A percentile compares a stretch with the other conserved stretches of the same genome.
Evolutionary conservation across 2,888 invertebrate species (phyloP).

Genomic region (Scrobipalpa costella): DNA sequence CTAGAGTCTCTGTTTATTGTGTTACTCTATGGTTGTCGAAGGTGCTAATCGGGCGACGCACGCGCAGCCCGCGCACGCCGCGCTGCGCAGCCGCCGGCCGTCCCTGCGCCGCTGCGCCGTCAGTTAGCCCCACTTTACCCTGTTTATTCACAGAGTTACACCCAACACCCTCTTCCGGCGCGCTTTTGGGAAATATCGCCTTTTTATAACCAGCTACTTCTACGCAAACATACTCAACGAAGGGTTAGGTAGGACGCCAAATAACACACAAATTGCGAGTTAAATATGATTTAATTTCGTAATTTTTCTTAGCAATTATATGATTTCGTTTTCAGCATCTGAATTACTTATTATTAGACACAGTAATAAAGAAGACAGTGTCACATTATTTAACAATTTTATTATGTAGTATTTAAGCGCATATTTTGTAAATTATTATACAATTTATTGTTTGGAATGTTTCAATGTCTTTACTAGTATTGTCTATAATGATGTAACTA

Average conservation of each 20-base stretch:
- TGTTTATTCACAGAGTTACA: conserved; percentile 70
- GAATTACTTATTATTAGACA: conserved; percentile 74
- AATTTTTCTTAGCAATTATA: conserved; percentile 80
- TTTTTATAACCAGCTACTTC: conserved; percentile 62
- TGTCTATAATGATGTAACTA: conserved; percentile 40
- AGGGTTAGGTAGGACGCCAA: conserved; percentile 22
- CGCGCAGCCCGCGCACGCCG: conserved; percentile 40
- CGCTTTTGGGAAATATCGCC: conserved; percentile 70
- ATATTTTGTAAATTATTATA: conserved; percentile 64
- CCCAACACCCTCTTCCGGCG: conserved; percentile 72
- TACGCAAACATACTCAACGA: conserved; percentile 41
- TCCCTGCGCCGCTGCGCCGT: conserved; percentile 46
- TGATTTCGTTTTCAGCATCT: conserved; percentile 77
- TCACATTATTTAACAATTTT: conserved; percentile 62
- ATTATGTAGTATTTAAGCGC: conserved; percentile 72
- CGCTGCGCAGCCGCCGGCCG: conserved; percentile 33
- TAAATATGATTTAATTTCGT: conserved; percentile 81
- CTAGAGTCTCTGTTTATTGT: background rate
- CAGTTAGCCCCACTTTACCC: conserved; percentile 70
- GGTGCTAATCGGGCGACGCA: conserved; percentile 71
- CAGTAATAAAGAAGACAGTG: conserved; percentile 67
- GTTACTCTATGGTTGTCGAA: conserved; percentile 49
- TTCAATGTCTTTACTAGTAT: conserved; percentile 53
- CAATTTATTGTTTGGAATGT: conserved; percentile 68
- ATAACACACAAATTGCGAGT: conserved; percentile 55